Conservation (phyloP, 1,140 invertebrate species). For the Drosophila malerkotliana region DNA sequence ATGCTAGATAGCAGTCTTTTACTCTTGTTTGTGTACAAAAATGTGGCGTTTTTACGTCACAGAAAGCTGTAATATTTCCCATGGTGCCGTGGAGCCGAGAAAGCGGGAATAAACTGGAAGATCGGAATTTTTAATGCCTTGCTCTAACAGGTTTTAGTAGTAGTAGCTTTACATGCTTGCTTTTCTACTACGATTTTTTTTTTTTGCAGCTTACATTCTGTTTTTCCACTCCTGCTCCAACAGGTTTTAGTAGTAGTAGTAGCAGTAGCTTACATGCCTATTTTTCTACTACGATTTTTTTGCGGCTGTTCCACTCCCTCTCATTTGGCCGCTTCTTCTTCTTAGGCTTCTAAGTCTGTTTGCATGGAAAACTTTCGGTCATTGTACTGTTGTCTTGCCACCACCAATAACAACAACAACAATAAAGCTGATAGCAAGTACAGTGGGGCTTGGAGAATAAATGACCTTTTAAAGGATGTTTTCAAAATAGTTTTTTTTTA, state of each 20-base stretch:
- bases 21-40: neutral
- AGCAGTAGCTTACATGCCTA: constrained; percentile 26
- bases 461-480: too few relatives aligned
- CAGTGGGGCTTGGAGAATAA: constrained; percentile 6
- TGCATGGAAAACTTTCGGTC: constrained; percentile 71
- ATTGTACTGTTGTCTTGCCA: constrained; percentile 64
- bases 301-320: constrained; percentile 30
- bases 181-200: constrained; percentile 76
- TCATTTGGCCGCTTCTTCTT: constrained; percentile 7
- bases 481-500: neutral
- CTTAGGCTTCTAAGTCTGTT: constrained; percentile 26
- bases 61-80: constrained; percentile 1
- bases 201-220: constrained; percentile 55
- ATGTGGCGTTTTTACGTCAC: constrained; percentile 5
- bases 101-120: constrained; percentile 62
- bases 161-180: constrained; percentile 45
- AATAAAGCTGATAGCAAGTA: constrained; percentile 20
- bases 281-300: constrained; percentile 75
- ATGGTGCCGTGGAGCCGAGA: constrained; percentile 2
- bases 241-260: constrained; percentile 53
- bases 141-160: constrained; percentile 55
- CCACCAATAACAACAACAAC: constrained; percentile 30
- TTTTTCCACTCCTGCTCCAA: constrained; percentile 45
- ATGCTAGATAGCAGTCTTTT: too few relatives aligned
- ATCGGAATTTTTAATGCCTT: constrained; percentile 77